A percentile compares a stretch with the other conserved stretches of the same genome.
These are phyloP conservation scores for Nothoprocta pentlandii DNA, from an alignment of 2,113 vertebrate genomes.

Conservation along the genomic window DNA sequence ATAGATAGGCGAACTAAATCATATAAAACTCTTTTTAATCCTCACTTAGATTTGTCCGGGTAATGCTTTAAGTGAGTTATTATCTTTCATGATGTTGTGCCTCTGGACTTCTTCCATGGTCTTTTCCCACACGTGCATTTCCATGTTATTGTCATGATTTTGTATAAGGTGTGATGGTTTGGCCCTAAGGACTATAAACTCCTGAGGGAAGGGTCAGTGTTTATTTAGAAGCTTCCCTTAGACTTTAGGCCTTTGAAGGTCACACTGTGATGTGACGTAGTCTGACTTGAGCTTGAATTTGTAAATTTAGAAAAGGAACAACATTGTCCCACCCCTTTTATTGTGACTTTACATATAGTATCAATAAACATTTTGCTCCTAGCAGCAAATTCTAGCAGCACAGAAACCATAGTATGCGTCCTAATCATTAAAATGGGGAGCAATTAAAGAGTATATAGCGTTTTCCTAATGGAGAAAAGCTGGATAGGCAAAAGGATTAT, in stretches of 20 bases:
- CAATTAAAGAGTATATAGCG: not conserved
- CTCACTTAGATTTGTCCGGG: not conserved
- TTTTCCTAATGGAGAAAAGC: not conserved
- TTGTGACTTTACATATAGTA: not conserved
- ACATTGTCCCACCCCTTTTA: not conserved
- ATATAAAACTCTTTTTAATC: not conserved
- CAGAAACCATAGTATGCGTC: not conserved
- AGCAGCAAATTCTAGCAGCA: not conserved
- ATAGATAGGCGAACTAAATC: not conserved
- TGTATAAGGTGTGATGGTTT: not conserved
- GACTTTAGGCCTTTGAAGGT: slow-evolving; percentile 5
- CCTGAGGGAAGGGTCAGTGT: not conserved
- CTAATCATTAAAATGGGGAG: not conserved
- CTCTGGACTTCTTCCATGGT: not conserved
- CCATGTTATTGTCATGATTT: not conserved
- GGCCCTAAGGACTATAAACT: not conserved
- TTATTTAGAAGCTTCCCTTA: slow-evolving; percentile 18
- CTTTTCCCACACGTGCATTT: not conserved
- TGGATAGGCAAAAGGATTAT: not conserved
- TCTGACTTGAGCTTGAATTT: not conserved
- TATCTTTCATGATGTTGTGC: not conserved
- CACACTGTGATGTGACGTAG: not conserved
- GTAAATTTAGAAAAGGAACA: slow-evolving; percentile 5
- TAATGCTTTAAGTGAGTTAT: not conserved
- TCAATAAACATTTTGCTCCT: not conserved